Evolutionary conservation across 1,140 invertebrate genomes (phyloP), one percentile per base, ranked within the genome.

Genomic region (Atopsyche davidsoni): DNA sequence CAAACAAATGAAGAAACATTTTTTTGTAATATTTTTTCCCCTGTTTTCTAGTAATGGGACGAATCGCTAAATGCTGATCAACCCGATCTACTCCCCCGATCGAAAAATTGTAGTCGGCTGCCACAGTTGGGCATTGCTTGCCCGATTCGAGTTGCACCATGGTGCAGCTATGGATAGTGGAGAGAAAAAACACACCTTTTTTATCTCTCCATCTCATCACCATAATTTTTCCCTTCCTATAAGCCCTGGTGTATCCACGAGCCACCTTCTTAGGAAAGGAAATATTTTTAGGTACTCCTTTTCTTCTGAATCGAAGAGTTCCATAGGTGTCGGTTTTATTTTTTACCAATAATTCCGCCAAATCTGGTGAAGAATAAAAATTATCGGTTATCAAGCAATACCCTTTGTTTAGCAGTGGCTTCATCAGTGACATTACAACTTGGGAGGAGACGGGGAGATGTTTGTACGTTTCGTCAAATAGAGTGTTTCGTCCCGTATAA

Each of bases 301-400:
- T 55, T 24, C 48, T 32, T 25, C 28, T 32, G 16, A 43, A 6
- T 31, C 47, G 34, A 13, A 55, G 19, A 17, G 47, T 55, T 25
- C 48, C 53, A 35, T 55, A 55, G 16, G 42, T 31, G 48, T 51
- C 48, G 39, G 36, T 51, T 14, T 40, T 53, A 35, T 53, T 40
- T 42, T 13, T 35, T 21, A 48, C 34, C 19, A 49, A 22, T 16
- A 49, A 14, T 23, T 53, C 28, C 3, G 46, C 36, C 36, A 51
- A 51, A 18, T 51, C 32, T 38, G 31, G 39, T 32, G 52, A 55
- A 17, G 46, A 31, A 31, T 55, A 48, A 44, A 43, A 51, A 47
- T 46, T 51, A 19, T 51, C 42, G 25, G 25, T 40, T 19, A 36
- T 48, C 4, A 43, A 36, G 18, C 46, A 48, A 17, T 42, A 31